phyloP scores from a whole-genome alignment of 2,888 invertebrate genomes.

The Heliconius erato region DNA sequence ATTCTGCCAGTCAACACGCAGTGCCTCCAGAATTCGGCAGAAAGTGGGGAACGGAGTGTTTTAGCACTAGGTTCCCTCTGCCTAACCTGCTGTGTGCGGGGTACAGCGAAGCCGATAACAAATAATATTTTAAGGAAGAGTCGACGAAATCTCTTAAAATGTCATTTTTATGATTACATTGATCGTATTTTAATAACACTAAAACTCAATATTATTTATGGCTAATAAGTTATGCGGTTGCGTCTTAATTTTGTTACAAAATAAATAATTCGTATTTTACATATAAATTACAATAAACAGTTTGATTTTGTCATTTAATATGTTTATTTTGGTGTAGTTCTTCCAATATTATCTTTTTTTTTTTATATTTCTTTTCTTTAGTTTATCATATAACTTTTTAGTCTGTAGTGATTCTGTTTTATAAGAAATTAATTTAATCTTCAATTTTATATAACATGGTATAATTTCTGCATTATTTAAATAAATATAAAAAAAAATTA shows the following conservation, averaged over 20 bases:
- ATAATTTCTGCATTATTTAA: no score
- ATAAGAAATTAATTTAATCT: no score
- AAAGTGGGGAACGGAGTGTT: no score
- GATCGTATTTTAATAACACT: conserved; percentile 10
- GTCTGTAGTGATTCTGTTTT: no score
- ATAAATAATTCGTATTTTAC: background rate
- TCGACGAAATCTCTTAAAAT: background rate
- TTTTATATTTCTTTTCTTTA: background rate
- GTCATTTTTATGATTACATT: background rate
- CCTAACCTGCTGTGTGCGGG: no score
- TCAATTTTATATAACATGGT: no score
- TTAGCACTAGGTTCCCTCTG: no score
- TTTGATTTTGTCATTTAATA: conserved; percentile 3
- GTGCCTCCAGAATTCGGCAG: no score
- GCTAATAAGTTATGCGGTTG: background rate
- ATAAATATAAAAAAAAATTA: no score
- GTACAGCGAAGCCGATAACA: no score
- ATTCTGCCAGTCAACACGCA: no score
- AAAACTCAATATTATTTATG: background rate
- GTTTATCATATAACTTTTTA: background rate
- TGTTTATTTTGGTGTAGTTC: background rate
- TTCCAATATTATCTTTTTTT: background rate
- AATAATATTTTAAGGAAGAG: background rate
- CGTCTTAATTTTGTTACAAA: background rate
- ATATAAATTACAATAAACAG: background rate